phyloP scores from a whole-genome alignment of 1,140 invertebrate genomes.

The Pomacea maculata region DNA sequence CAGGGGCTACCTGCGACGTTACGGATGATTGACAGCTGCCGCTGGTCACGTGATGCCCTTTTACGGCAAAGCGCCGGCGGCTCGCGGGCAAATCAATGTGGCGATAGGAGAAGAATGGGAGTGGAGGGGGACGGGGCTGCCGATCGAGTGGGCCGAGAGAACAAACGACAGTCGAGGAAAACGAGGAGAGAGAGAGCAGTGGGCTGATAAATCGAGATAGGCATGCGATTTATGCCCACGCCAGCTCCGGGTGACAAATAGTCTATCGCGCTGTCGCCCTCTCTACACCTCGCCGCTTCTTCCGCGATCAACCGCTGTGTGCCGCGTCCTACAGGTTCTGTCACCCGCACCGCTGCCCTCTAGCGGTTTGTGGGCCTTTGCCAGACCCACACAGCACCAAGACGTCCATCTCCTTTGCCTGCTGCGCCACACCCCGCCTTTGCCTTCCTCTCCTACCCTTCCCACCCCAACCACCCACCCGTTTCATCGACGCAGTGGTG shows the following conservation, averaged over 20 bases:
- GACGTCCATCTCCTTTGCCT: no score
- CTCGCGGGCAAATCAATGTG: conserved; percentile 19
- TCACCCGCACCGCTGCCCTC: neutral
- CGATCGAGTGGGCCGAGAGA: conserved; percentile 8
- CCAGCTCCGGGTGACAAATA: conserved; percentile 25
- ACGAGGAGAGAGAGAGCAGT: conserved; percentile 15
- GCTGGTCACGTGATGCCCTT: conserved; percentile 27
- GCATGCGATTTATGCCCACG: conserved; percentile 24
- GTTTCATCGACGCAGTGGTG: no score
- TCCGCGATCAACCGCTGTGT: neutral
- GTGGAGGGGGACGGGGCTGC: neutral
- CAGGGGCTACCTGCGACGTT: conserved; percentile 14
- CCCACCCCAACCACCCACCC: no score
- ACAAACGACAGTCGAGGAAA: neutral
- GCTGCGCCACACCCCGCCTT: no score
- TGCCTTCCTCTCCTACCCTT: no score
- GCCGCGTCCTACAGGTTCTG: neutral
- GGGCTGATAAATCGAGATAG: conserved; percentile 21
- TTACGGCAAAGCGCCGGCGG: conserved; percentile 16
- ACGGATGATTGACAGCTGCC: conserved; percentile 29
- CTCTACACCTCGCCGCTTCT: conserved; percentile 11
- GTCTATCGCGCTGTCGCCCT: conserved; percentile 21
- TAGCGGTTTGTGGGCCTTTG: no score
- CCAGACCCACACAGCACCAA: no score
- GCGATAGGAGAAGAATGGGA: conserved; percentile 14